Base-by-base conservation (phyloP, 2,888 invertebrate species). In the Caenorhabditis sp. region DNA sequence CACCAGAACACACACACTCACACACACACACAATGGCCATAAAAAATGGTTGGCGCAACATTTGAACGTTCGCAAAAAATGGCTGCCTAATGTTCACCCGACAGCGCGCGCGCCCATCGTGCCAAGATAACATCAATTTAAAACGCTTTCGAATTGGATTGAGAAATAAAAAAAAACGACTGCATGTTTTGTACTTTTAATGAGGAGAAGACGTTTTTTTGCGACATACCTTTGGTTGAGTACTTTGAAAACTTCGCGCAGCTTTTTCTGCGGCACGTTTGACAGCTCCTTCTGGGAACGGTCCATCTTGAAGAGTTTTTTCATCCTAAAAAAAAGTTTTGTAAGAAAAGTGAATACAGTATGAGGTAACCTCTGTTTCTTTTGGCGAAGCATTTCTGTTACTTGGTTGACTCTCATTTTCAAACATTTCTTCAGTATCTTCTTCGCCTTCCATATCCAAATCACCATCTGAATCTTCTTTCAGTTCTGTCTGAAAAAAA, bases 261-360 rank as follows among this genome's bases (percentile, higher is more conserved):
- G 86, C 86, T 67, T 87, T 87, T 59, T 87, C 86, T 6, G 86
- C 86, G 1, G 87, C 87, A 69, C 87, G 68, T 53, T 83, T 80
- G 17, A 87, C 83, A 12, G 87, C 87, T 19, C 86, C 87, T 59
- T 84, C 84, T 17, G 86, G 85, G 54, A 87, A 86, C 14, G 79
- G 79, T 0, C 80, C 78, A 60, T 80, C 80, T 14, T 51, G 36
- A 8, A 76, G 31, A 8, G 70, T 69, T 53, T 80, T 80, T 59
- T 80, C 79, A 51, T 78, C 77, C 69, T 73, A 51, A 26, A 74
- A 65, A 50, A 43, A 6, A n/a, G n/a, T n/a, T n/a, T 17, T 60
- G 3, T 43, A 5, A 24, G 23, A 60, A 43, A 14, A 21, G 17
- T 53, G 5, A 23, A 51, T 21, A 2, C 8, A 51, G 23, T 1